phyloP scores from a whole-genome alignment of 2,113 vertebrate species.

The Motacilla alba region DNA sequence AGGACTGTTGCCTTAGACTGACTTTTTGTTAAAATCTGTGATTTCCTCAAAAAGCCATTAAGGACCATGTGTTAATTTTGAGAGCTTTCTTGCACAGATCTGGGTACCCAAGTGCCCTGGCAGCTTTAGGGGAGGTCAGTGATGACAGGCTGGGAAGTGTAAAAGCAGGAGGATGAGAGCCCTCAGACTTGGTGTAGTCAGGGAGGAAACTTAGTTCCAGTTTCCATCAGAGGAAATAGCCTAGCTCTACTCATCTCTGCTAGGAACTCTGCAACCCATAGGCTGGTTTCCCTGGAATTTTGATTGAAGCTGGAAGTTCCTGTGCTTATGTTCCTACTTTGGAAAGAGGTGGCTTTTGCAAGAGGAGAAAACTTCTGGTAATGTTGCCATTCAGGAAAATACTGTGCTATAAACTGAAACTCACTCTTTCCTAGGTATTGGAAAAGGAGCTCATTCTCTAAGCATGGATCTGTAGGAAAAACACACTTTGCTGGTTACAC shows the following conservation, averaged over 20 bases:
- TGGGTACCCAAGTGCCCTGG: background rate
- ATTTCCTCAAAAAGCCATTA: background rate
- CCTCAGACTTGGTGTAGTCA: background rate
- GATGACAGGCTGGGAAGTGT: background rate
- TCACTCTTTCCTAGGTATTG: background rate
- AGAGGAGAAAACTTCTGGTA: background rate
- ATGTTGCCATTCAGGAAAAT: background rate
- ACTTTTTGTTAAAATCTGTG: background rate
- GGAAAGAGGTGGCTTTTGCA: constrained; percentile 11
- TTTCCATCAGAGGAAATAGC: background rate
- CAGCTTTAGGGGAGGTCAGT: background rate
- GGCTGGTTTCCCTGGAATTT: background rate
- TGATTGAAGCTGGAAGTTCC: background rate
- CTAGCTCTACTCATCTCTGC: background rate
- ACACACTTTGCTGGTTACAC: background rate
- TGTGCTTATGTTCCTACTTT: background rate
- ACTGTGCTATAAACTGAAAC: background rate
- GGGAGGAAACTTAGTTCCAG: background rate
- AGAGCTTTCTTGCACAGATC: background rate
- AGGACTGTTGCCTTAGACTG: background rate
- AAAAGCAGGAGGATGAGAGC: background rate
- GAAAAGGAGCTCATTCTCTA: background rate
- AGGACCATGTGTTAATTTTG: background rate
- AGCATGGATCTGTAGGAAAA: background rate
- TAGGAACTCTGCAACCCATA: background rate